phyloP scores from a whole-genome alignment of 2,797 vertebrate genomes.

The Pampus argenteus region DNA sequence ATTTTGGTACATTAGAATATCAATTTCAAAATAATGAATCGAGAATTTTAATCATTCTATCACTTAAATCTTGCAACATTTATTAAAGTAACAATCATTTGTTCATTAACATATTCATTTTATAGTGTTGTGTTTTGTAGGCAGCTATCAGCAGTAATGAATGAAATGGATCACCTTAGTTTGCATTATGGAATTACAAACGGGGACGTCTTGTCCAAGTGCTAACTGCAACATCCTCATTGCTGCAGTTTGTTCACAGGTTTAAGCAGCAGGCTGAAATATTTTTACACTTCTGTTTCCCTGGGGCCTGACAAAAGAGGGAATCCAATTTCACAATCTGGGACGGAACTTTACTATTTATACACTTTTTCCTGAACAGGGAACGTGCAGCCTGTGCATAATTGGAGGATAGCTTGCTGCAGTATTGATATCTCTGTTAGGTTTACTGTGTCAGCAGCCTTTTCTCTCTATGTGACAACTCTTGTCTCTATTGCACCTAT shows the following conservation, averaged over 20 bases:
- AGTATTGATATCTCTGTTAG: slow-evolving; percentile 43
- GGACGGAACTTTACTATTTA: slow-evolving; percentile 57
- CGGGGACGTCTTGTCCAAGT: neutral
- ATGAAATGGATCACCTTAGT: slow-evolving; percentile 2
- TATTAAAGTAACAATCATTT: slow-evolving; percentile 3
- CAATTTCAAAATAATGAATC: slow-evolving; percentile 20
- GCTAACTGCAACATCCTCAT: slow-evolving; percentile 9
- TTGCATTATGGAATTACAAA: slow-evolving; percentile 30
- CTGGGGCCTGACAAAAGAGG: slow-evolving; percentile 21
- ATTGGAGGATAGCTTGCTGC: slow-evolving; percentile 18
- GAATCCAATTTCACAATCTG: slow-evolving; percentile 36
- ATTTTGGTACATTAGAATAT: neutral
- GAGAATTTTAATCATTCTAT: neutral
- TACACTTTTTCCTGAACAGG: slow-evolving; percentile 31
- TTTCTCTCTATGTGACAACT: slow-evolving; percentile 13
- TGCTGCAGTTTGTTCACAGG: slow-evolving; percentile 19
- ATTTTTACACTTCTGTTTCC: slow-evolving; percentile 37
- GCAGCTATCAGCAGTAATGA: slow-evolving; percentile 21
- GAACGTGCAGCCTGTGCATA: slow-evolving; percentile 4
- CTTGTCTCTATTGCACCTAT: too few relatives aligned
- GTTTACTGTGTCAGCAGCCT: slow-evolving; percentile 26
- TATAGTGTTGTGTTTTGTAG: neutral
- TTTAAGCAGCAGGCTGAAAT: slow-evolving; percentile 25
- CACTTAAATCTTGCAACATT: slow-evolving; percentile 23
- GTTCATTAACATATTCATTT: neutral